Evolutionary conservation across 2,113 vertebrate genomes (phyloP).

Genomic region (Salvator merianae): DNA sequence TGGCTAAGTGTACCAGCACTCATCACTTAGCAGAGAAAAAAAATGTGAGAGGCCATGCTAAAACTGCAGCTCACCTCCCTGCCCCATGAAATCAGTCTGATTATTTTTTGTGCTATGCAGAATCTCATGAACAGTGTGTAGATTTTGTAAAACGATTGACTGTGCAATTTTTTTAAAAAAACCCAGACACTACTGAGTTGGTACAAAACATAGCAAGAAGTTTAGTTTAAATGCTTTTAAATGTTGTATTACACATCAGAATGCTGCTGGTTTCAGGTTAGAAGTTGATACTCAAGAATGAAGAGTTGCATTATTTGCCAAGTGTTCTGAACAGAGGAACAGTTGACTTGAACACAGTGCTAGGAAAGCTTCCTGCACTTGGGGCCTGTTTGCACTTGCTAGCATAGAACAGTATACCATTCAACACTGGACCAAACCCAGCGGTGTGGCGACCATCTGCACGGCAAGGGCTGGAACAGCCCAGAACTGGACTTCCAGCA

Average conservation of each 20-base stretch:
- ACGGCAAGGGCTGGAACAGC: too few species aligned
- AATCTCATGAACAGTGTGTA: not conserved
- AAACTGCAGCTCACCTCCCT: not conserved
- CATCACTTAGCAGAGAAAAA: too few species aligned
- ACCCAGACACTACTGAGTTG: not conserved
- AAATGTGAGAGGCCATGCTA: not conserved
- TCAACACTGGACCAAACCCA: too few species aligned
- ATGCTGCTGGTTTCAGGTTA: not conserved
- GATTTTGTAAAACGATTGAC: not conserved
- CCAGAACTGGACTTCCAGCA: too few species aligned
- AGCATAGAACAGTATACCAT: too few species aligned
- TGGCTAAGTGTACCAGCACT: too few species aligned
- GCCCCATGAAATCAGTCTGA: not conserved
- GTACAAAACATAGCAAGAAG: not conserved
- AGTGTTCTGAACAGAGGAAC: not conserved
- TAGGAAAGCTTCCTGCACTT: not conserved
- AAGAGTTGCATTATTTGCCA: not conserved
- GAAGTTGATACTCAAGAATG: not conserved
- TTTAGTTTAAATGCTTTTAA: not conserved
- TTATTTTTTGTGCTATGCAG: not conserved
- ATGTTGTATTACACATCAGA: not conserved
- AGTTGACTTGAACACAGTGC: not conserved
- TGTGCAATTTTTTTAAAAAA: not conserved
- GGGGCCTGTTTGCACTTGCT: too few species aligned
- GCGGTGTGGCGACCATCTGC: too few species aligned